Evolutionary conservation across 2,888 invertebrate species (phyloP), one percentile per base, ranked within the genome.

Genomic region (Hemistola chrysoprasaria): DNA sequence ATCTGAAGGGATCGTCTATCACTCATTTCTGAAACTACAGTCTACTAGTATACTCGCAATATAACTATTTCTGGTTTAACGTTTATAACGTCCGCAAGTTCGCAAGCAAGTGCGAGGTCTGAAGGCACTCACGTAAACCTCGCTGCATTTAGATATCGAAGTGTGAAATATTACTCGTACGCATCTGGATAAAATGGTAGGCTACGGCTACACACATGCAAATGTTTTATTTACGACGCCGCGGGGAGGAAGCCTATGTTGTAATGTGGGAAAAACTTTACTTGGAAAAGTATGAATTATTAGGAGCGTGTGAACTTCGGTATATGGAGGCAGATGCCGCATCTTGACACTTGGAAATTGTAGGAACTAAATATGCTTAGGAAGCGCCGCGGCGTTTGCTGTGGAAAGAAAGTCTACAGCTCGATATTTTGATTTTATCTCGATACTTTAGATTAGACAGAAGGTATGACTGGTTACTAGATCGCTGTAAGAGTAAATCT

Each of bases 121-220:
- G 62, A 54, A 55, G 53, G 64, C 65, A 72, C n/a, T n/a, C n/a
- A n/a, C 71, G 74, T 68, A 63, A 54, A 61, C 61, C 62, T 58
- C 62, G 58, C 53, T 70, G 68, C 65, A 70, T 73, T 70, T 65
- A 66, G 65, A 71, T 74, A 74, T 72, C 66, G 74, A 68, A 67
- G 57, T 62, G 66, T 78, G 70, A 74, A 71, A 74, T 74, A 76
- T 73, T 65, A 65, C 62, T 59, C 57, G 47, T 62, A 68, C 65
- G 71, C 68, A 69, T 70, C 60, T 66, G 58, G 58, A 59, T 52
- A 50, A 58, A 55, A 56, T 53, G 47, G 50, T 41, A 45, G 55
- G 52, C n/a, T 59, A 16, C 16, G 4, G 4, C 53, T 47, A 62
- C 68, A 67, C 54, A 65, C 57, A 68, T 67, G 65, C 47, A 62